These are phyloP conservation scores for Eubasilissa regina DNA, from an alignment of 1,140 invertebrate genomes.

Conservation along the genomic window DNA sequence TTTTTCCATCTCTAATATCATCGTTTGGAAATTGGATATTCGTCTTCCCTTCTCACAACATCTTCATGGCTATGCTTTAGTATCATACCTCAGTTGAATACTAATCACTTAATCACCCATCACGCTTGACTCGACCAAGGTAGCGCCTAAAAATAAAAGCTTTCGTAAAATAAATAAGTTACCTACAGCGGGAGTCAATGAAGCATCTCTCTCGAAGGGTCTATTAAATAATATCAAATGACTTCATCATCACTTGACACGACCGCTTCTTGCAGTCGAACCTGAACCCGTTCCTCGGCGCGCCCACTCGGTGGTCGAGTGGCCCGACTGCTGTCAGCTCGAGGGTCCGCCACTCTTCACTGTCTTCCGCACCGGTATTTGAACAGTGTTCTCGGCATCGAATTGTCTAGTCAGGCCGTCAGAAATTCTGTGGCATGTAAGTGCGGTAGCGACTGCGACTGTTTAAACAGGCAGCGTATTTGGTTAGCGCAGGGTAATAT, in stretches of 20 bases:
- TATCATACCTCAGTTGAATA: no score
- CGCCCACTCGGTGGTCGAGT: conserved; percentile 25
- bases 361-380: conserved; percentile 18
- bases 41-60: no score
- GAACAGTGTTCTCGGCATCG: conserved; percentile 22
- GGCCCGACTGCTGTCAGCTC: conserved; percentile 3
- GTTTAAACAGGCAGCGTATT: conserved; percentile 11
- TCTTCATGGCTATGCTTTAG: no score
- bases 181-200: no score
- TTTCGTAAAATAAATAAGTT: no score
- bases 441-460: conserved; percentile 27
- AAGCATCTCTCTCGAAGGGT: background rate
- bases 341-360: conserved; percentile 17
- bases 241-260: conserved; percentile 16
- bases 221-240: conserved; percentile 17
- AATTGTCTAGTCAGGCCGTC: conserved; percentile 22
- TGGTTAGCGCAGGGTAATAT: conserved; percentile 6
- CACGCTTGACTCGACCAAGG: no score
- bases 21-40: no score
- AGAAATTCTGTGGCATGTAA: conserved; percentile 11
- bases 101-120: no score
- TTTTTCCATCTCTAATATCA: no score
- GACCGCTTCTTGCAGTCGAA: background rate
- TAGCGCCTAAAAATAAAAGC: no score
- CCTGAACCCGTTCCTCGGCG: background rate